Evolutionary conservation across 2,888 invertebrate genomes (phyloP).

Genomic region (Eledone cirrhosa): DNA sequence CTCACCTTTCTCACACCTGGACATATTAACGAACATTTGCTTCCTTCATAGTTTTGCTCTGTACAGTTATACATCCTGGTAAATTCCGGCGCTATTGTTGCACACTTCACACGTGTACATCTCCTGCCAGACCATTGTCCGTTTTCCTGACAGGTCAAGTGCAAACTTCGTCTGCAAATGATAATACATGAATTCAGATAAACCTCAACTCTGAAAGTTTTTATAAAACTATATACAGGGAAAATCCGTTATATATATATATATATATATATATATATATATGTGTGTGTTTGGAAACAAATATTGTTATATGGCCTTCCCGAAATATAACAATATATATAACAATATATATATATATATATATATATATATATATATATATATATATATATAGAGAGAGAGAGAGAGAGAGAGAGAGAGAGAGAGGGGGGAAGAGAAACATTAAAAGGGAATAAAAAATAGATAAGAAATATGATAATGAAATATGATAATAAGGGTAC

Average conservation of each 20-base stretch:
- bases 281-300: background rate
- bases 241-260: background rate
- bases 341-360: no score
- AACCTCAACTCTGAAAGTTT: background rate
- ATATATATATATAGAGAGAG: no score
- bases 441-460: no score
- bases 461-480: no score
- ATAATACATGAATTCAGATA: background rate
- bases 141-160: constrained; percentile 46
- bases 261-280: constrained; percentile 22
- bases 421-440: no score
- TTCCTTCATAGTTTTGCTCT: constrained; percentile 42
- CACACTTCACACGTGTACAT: constrained; percentile 52
- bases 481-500: constrained; percentile 30
- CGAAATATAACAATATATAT: no score
- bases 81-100: constrained; percentile 43
- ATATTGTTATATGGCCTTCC: background rate
- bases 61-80: constrained; percentile 53
- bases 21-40: constrained; percentile 53
- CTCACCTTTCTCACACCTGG: constrained; percentile 41
- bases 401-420: no score
- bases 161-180: constrained; percentile 43
- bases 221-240: background rate
- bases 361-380: no score
- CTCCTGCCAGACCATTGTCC: constrained; percentile 51